Conservation (phyloP, 2,888 invertebrate species). For the Melolontha melolontha region DNA sequence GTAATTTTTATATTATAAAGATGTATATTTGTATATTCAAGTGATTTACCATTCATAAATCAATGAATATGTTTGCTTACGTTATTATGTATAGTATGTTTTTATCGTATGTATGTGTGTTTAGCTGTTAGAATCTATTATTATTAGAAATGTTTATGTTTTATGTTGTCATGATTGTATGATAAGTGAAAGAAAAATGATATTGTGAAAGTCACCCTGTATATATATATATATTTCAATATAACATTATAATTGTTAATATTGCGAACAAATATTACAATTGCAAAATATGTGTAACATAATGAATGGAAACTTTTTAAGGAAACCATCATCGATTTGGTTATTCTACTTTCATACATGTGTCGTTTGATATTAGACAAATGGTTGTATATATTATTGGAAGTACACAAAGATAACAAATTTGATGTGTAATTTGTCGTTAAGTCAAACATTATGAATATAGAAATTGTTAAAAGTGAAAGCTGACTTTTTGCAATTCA, state of each 20-base stretch:
- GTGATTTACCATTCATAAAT: constrained; percentile 21
- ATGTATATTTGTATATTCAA: constrained; percentile 38
- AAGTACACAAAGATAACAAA: not conserved
- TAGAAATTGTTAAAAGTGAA: not conserved
- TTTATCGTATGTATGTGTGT: constrained; percentile 22
- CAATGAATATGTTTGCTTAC: constrained; percentile 8
- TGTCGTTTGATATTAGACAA: constrained; percentile 9
- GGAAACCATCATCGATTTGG: constrained; percentile 5
- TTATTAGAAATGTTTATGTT: constrained; percentile 25
- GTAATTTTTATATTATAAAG: constrained; percentile 23
- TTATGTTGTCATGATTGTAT: constrained; percentile 23
- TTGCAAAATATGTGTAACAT: constrained; percentile 29
- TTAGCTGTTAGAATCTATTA: constrained; percentile 7
- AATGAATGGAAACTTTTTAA: constrained; percentile 20
- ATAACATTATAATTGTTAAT: constrained; percentile 27
- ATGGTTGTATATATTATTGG: not conserved
- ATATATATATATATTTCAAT: constrained; percentile 28
- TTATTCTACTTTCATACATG: not conserved
- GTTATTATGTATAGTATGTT: constrained; percentile 30
- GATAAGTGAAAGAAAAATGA: constrained; percentile 11
- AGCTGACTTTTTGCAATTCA: not conserved
- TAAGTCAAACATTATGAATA: not conserved
- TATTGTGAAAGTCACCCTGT: constrained; percentile 29
- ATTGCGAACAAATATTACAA: constrained; percentile 34
- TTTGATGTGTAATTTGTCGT: not conserved